Evolutionary conservation across 2,888 invertebrate species (phyloP).

Genomic region (Coecobrya sp.): DNA sequence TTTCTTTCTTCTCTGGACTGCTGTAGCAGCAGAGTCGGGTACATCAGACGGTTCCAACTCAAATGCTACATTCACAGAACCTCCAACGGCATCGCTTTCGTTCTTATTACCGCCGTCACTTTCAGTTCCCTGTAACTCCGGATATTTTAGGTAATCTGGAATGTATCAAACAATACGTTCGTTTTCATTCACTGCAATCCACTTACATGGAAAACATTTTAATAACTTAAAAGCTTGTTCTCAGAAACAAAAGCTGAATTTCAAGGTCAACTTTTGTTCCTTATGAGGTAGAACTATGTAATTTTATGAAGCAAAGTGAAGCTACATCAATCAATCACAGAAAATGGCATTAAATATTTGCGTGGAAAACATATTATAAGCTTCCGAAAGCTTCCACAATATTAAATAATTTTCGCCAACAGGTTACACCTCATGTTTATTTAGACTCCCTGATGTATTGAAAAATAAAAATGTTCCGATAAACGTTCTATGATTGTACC

Average conservation of each 20-base stretch:
- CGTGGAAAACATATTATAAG: too few species aligned
- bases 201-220: not conserved
- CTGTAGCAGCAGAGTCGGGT: not conserved
- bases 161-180: not conserved
- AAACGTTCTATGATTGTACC: too few species aligned
- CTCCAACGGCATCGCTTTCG: conserved; percentile 23
- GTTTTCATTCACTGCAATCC: not conserved
- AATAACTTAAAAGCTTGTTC: not conserved
- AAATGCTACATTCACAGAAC: conserved; percentile 60
- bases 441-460: too few species aligned
- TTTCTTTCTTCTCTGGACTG: not conserved
- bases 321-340: too few species aligned
- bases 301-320: not conserved
- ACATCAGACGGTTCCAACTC: conserved; percentile 50
- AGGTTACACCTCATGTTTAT: too few species aligned
- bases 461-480: too few species aligned
- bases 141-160: conserved; percentile 61
- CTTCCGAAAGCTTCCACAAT: too few species aligned
- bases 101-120: not conserved
- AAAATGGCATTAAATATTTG: too few species aligned
- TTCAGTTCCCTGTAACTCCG: conserved; percentile 43
- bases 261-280: not conserved
- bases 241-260: too few species aligned
- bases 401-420: too few species aligned
- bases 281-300: not conserved